Evolutionary conservation across 2,113 vertebrate genomes (phyloP).

Genomic region (Emydocephalus ijimae): DNA sequence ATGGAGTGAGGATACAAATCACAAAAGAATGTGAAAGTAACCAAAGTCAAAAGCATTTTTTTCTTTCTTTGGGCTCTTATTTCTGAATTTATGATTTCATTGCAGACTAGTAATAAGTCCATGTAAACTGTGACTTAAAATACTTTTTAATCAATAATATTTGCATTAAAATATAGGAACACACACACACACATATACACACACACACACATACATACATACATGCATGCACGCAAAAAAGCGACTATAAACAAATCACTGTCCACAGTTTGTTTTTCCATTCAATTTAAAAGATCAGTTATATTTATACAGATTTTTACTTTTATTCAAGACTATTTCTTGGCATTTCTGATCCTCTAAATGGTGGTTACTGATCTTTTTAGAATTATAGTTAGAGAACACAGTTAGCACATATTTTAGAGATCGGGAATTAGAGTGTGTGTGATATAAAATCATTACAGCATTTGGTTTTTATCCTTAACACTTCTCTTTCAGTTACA

Average conservation of each 20-base stretch:
- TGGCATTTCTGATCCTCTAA: not conserved
- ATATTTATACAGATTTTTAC: not conserved
- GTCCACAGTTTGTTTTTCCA: not conserved
- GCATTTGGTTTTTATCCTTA: not conserved
- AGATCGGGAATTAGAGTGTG: not conserved
- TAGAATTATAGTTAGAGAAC: not conserved
- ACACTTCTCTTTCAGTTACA: not conserved
- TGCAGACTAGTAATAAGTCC: not conserved
- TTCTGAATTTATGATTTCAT: not conserved
- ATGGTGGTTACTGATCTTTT: not conserved
- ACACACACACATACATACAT: too few relatives aligned
- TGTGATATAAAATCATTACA: not conserved
- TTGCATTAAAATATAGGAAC: not conserved
- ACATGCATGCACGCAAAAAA: too few relatives aligned
- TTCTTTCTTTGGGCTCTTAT: not conserved
- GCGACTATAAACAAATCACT: not conserved
- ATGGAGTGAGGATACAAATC: conserved; percentile 22
- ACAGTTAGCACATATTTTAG: not conserved
- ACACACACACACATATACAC: too few relatives aligned
- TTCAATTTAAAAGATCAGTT: not conserved
- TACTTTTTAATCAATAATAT: not conserved
- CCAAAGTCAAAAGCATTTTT: not conserved
- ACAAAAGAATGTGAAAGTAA: not conserved
- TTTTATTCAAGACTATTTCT: not conserved
- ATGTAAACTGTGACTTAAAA: not conserved